Base-by-base conservation (phyloP, 2,888 invertebrate species). In the Desoria tigrina region DNA sequence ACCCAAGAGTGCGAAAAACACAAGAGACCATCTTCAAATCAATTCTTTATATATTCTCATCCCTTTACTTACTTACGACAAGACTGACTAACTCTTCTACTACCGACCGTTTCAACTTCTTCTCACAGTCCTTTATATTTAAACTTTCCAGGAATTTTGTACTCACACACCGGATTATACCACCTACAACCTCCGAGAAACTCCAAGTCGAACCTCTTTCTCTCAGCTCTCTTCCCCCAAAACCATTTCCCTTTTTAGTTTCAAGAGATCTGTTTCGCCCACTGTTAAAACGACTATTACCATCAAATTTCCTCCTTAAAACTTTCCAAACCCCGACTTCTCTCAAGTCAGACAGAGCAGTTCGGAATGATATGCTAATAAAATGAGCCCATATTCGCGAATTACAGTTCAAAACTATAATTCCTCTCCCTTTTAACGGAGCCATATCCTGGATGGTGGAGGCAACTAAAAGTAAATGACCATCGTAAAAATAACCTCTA, bases 1-100 rank as follows among this genome's bases (percentile, higher is more conserved):
- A 64, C 58, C 61, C 42, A 42, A 61, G 55, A 64, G 61, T 58
- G 67, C 56, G 58, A 68, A 64, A 68, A 14, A 68, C 68, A 54
- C 64, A 61, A 55, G 68, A 57, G 61, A 54, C 61, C 61, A 68
- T 64, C 61, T 61, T 51, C 61, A 61, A 50, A 61, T 68, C 64
- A 64, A 68, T 68, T 64, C 68, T 68, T 68, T 68, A 64, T 67
- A 32, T 32, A 32, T 32, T 67, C 63, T 63, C 67, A 45, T 18
- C 45, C 45, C 21, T 16, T 45, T 45, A 6, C 4, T 45, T 16
- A 11, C 16, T 39, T 11, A 39, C 16, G 16, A 39, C 9, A 39
- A 11, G 16, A 39, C 16, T 11, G 39, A 16, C 39, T 39, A 39
- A 39, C 6, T 45, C n/a, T 6, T 11, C 16, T 45, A 45, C 21